Evolutionary conservation across 2,797 vertebrate genomes (phyloP), one percentile per base, ranked within the genome.

Genomic region (Sebastes vulpes): DNA sequence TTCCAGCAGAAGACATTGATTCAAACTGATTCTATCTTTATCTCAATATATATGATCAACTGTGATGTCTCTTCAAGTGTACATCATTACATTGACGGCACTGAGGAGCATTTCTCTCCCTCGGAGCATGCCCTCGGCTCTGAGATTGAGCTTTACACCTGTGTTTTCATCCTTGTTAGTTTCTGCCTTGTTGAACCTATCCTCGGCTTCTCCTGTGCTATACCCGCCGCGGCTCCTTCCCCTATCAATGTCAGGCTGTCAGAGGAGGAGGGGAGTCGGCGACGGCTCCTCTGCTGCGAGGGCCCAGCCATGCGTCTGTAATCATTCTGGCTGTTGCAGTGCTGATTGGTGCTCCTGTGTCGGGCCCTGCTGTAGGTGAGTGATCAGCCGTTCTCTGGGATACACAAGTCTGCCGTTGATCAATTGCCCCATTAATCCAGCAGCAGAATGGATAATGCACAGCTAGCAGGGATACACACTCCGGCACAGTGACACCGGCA

Each of bases 381-480:
- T 77, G 92, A 92, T 94, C 93, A 91, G 91, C 77, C 61, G 26
- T 80, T 92, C 79, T 86, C 80, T 32, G 85, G 85, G 88, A 91
- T 90, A 90, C 86, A 90, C 90, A 79, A 82, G 89, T 91, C 91
- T 74, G 81, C 86, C 61, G 74, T 89, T 94, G 93, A 94, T 94
- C 94, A 94, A 95, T 93, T 90, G 91, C 85, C 86, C 89, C 90
- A 93, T 95, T 94, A 95, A 94, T 93, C 90, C 86, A 54, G 82
- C 83, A 71, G 78, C 81, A 83, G 85, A 91, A 89, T 74, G 92
- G 92, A 85, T 90, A 92, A 93, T 89, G 86, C 91, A 76, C 72
- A 63, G 86, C 85, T 79, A 76, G 84, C 80, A 74, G 88, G 83
- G 84, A 76, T 76, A 71, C 79, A 72, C 80, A 64, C 77, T 61